Evolutionary conservation across 1,140 invertebrate species (phyloP), one percentile per base, ranked within the genome.

Genomic region (Lutraria rhynchaena): DNA sequence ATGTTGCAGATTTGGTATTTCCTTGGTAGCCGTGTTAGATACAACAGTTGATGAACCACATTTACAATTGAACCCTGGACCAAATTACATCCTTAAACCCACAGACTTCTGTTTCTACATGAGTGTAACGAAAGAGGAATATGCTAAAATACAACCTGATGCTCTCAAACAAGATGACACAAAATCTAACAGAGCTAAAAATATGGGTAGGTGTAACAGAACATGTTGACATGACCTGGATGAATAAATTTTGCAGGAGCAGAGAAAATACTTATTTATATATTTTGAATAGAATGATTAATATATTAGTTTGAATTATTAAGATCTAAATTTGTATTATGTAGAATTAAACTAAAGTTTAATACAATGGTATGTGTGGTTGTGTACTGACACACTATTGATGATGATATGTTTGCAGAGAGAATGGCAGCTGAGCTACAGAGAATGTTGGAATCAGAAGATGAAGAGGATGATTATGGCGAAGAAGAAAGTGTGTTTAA

Each of bases 71-170:
- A 99, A 99, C 93, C 98, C 98, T 0, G 98, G 98, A 24, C 97
- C 98, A 0, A 93, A 96, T 33, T 97, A 99, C 93, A 97, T 98
- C 86, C 97, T 99, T 96, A 98, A 99, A 69, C 67, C 83, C 19
- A 81, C 88, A 5, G 98, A 99, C 91, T 98, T 97, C 46, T 99
- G 98, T 90, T 99, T 99, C 93, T 99, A 99, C 92, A 96, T 99
- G 96, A 98, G 97, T 93, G 98, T 99, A 61, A 98, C 98, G 19
- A 98, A 99, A 91, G 91, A 92, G 65, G 91, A 92, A 73, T 89
- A 73, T 97, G 99, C 89, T 19, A 83, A 89, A 55, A 87, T 91
- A 69, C 82, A 83, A 75, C 77, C 91, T 41, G 78, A 88, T 53
- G 83, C 78, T 7, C 33, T 81, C 3, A 65, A 29, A 22, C 58